Evolutionary conservation across 2,888 invertebrate species (phyloP).

Genomic region (Cheilosia vernalis): DNA sequence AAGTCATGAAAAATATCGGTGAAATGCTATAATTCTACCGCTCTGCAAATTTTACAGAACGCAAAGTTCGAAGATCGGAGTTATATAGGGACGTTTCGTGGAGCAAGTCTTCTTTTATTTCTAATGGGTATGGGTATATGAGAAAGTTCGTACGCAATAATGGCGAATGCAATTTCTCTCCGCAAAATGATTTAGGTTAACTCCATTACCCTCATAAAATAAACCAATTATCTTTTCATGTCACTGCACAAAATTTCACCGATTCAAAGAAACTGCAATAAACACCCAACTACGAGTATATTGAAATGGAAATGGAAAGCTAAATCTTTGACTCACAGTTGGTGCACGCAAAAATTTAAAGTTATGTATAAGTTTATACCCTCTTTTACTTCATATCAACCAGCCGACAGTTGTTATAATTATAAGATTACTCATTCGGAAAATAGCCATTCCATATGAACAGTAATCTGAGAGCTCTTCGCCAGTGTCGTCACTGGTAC

Average conservation of each 20-base stretch:
- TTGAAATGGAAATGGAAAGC: conserved; percentile 39
- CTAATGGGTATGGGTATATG: no score
- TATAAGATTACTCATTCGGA: conserved; percentile 32
- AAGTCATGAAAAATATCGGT: no score
- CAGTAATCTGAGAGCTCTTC: background rate
- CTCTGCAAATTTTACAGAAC: no score
- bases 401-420: background rate
- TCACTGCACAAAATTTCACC: conserved; percentile 31
- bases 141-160: no score
- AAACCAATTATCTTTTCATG: background rate
- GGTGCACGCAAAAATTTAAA: conserved; percentile 7
- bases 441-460: background rate
- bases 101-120: no score
- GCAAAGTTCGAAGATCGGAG: no score
- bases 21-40: no score
- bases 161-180: no score
- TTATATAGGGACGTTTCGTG: no score
- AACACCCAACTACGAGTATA: conserved; percentile 14
- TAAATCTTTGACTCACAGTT: conserved; percentile 31
- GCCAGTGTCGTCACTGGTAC: background rate
- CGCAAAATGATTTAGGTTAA: background rate
- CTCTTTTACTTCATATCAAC: conserved; percentile 5
- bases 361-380: conserved; percentile 11
- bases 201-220: background rate
- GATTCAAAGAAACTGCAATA: conserved; percentile 10